Conservation (phyloP, 1,140 invertebrate species). For the Pomacea maculata region DNA sequence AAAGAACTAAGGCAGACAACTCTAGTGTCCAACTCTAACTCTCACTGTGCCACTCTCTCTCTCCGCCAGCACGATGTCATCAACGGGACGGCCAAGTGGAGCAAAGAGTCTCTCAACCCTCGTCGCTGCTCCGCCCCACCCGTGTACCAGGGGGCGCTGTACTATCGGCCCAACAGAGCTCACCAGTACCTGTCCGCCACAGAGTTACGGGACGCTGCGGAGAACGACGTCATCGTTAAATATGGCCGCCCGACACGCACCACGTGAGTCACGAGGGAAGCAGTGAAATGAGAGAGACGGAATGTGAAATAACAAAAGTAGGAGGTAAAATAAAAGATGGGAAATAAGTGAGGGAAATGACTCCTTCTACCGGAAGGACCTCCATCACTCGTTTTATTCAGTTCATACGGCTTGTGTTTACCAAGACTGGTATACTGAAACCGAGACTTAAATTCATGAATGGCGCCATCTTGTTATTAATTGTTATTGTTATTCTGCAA, state of each 20-base stretch:
- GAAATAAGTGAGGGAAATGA: too few species aligned
- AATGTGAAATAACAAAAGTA: too few species aligned
- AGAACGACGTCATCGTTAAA: constrained; percentile 34
- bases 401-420: too few species aligned
- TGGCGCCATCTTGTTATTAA: too few species aligned
- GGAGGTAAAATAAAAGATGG: too few species aligned
- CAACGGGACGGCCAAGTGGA: background rate
- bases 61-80: background rate
- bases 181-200: constrained; percentile 53
- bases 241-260: constrained; percentile 50
- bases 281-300: too few species aligned
- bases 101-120: background rate
- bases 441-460: too few species aligned
- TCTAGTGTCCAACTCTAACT: background rate
- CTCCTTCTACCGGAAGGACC: too few species aligned
- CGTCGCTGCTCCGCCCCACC: background rate
- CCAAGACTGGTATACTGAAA: too few species aligned
- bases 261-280: constrained; percentile 35
- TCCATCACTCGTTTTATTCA: too few species aligned
- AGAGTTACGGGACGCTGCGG: constrained; percentile 33
- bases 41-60: too few species aligned
- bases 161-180: constrained; percentile 45
- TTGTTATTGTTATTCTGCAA: too few species aligned
- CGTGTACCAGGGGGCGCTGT: constrained; percentile 20
- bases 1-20: background rate